Evolutionary conservation across 2,888 invertebrate species (phyloP), one percentile per base, ranked within the genome.

Genomic region (Pseudoips prasinana): DNA sequence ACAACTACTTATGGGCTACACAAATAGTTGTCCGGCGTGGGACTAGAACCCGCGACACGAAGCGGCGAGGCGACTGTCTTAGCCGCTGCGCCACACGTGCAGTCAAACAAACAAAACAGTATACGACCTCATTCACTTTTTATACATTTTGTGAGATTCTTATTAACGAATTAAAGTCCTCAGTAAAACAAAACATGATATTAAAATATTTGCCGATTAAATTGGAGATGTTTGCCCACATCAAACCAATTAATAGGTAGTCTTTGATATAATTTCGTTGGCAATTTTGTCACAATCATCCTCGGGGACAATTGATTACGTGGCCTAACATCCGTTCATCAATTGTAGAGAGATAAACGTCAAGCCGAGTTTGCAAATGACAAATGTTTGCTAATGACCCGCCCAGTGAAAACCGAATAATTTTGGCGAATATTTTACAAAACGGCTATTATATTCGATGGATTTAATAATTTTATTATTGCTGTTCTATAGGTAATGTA

Each of bases 371-470:
- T 81, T 80, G 77, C 75, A 79, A 81, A 80, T 81, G 82, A 81
- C 80, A 82, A 83, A 84, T 84, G 81, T 80, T 79, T 79, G 78
- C 81, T 83, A 84, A 84, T 81, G 81, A 79, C 77, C 75, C 63
- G 64, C 58, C 50, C 57, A 67, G 55, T 60, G 72, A 69, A 76
- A 77, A 74, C 72, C 73, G 69, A 77, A 74, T 72, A 71, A 76
- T 79, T 77, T 64, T 50, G 42, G 32, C 58, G 61, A 69, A 73
- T 69, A 73, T 75, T 77, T 76, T 68, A 71, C 68, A 62, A 60
- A 50, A 43, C 41, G 44, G 58, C 62, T 64, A 62, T 72, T 64
- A 64, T 54, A 42, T 33, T 48, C 30, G 39, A 54, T 40, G 59
- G 55, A 54, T 65, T 65, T 66, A 68, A 70, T 68, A 55, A 70